Conservation (phyloP, 2,888 invertebrate genomes). For the Hypercompe scribonia region DNA sequence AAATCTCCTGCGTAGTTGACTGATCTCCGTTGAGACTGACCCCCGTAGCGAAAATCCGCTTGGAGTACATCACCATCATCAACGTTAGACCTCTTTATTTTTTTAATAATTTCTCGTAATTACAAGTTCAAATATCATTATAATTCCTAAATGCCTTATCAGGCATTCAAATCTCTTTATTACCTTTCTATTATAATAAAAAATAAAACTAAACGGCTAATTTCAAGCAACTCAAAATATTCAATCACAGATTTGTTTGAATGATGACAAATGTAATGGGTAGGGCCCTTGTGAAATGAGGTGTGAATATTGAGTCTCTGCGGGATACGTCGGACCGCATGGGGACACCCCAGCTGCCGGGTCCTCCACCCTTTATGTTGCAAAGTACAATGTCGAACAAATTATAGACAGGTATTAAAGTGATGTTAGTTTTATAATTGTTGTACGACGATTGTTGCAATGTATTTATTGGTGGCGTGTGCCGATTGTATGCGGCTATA, state of each 20-base stretch:
- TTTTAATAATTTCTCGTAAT: not conserved
- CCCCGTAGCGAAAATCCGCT: too few species aligned
- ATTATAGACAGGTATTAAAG: constrained; percentile 75
- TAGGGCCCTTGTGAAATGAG: constrained; percentile 82
- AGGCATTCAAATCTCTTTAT: not conserved
- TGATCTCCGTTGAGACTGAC: too few species aligned
- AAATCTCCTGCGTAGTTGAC: too few species aligned
- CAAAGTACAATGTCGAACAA: constrained; percentile 70
- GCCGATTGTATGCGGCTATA: constrained; percentile 29
- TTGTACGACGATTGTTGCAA: constrained; percentile 44
- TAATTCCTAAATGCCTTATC: not conserved
- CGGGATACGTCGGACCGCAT: constrained; percentile 71
- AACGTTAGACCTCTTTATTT: not conserved
- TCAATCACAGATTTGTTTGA: constrained; percentile 66
- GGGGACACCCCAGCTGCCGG: constrained; percentile 75
- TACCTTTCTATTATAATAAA: constrained; percentile 3
- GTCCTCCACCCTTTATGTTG: constrained; percentile 62
- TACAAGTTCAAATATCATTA: not conserved
- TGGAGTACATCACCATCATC: too few species aligned
- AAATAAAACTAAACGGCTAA: constrained; percentile 58
- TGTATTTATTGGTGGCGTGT: constrained; percentile 69
- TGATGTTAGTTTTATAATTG: constrained; percentile 60
- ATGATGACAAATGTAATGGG: constrained; percentile 77
- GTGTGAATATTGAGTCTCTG: constrained; percentile 85
- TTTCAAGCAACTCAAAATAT: constrained; percentile 59